Conservation (phyloP, 2,797 vertebrate genomes). For the Propithecus perrieri region DNA sequence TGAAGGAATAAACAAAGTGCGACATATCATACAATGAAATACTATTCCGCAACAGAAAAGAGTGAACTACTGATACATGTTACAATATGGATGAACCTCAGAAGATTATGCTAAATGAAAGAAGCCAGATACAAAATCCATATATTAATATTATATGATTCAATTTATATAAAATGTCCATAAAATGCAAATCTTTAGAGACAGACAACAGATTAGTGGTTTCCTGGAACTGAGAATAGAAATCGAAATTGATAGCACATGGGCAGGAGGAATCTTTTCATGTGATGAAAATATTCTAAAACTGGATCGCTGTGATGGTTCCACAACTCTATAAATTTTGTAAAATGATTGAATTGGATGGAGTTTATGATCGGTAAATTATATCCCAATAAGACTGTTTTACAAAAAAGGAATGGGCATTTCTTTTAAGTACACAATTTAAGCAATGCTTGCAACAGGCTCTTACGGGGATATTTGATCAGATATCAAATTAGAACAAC, state of each 20-base stretch:
- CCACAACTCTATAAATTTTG: not conserved
- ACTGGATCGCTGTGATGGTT: not conserved
- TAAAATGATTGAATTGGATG: not conserved
- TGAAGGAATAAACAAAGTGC: not conserved
- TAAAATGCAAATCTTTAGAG: not conserved
- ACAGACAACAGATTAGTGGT: not conserved
- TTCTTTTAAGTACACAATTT: not conserved
- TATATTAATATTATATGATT: too few relatives aligned
- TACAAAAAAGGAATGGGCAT: not conserved
- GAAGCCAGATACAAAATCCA: not conserved
- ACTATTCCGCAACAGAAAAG: not conserved
- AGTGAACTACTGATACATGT: not conserved
- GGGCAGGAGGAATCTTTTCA: not conserved
- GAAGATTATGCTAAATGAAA: not conserved
- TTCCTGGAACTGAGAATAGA: not conserved
- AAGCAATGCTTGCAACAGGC: not conserved
- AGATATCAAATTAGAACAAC: not conserved
- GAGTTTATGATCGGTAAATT: not conserved
- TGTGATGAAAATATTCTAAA: not conserved
- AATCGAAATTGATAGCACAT: not conserved
- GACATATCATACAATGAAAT: not conserved
- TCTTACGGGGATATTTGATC: not conserved
- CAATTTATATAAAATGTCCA: not conserved
- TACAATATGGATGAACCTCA: not conserved
- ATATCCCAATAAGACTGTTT: not conserved